Percentiles rank a stretch among this genome's conserved stretches.
Evolutionary conservation across 2,797 vertebrate genomes (phyloP).

Genomic region (Sebastes variabilis): DNA sequence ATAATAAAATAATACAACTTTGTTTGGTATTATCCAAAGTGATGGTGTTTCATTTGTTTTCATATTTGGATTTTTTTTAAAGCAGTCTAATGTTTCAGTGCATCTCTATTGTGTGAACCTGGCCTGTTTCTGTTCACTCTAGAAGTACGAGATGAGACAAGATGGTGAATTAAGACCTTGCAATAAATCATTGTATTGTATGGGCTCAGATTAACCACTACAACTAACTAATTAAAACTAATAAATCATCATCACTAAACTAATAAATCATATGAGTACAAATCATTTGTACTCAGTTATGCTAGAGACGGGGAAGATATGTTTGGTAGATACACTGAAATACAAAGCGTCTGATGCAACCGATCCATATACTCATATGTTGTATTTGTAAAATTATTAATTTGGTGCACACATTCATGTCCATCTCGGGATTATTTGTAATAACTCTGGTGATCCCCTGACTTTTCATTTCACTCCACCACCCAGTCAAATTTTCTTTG

Average conservation of each 20-base stretch:
- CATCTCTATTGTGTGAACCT: slow-evolving; percentile 2
- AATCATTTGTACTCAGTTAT: neutral
- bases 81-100: slow-evolving; percentile 10
- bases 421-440: neutral
- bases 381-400: neutral
- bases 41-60: neutral
- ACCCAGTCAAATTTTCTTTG: neutral
- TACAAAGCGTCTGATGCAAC: neutral
- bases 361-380: neutral
- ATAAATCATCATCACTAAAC: slow-evolving; percentile 34
- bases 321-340: neutral
- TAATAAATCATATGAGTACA: neutral
- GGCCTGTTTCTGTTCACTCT: slow-evolving; percentile 24
- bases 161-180: slow-evolving; percentile 22
- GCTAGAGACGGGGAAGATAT: neutral
- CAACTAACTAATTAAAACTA: neutral
- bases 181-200: slow-evolving; percentile 16
- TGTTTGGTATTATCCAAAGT: neutral
- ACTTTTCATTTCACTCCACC: neutral
- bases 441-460: neutral
- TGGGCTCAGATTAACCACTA: slow-evolving; percentile 2
- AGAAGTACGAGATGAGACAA: slow-evolving; percentile 26
- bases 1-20: neutral
- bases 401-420: neutral
- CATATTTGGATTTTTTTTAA: neutral